A percentile compares a stretch with the other conserved stretches of the same genome.
These are phyloP conservation scores for Gortyna flavago DNA, from an alignment of 2,888 invertebrate genomes.

Conservation along the genomic window DNA sequence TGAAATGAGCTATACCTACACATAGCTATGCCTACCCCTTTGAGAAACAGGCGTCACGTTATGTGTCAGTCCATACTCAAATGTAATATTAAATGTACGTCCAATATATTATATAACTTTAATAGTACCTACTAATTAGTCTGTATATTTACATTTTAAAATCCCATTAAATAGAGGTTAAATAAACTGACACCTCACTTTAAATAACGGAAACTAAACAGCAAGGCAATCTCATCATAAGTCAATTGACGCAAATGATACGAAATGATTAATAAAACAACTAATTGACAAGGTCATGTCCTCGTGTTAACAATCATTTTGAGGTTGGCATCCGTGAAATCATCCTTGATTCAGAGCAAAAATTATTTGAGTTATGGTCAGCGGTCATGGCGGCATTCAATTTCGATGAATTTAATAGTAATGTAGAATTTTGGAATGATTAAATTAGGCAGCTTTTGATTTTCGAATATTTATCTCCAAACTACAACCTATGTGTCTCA, in stretches of 20 bases:
- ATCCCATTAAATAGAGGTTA: slow-evolving; percentile 46
- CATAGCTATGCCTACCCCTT: not conserved
- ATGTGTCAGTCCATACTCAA: not conserved
- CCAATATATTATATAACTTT: not conserved
- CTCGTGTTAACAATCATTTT: slow-evolving; percentile 28
- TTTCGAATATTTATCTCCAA: not conserved
- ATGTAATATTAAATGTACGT: not conserved
- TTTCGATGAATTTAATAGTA: not conserved
- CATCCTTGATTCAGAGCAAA: slow-evolving; percentile 19
- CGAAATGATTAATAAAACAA: slow-evolving; percentile 29
- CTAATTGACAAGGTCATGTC: slow-evolving; percentile 55
- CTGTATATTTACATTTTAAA: slow-evolving; percentile 20
- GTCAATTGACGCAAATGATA: slow-evolving; percentile 41
- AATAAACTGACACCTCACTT: slow-evolving; percentile 52
- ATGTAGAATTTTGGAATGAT: not conserved
- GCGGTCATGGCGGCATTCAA: not conserved
- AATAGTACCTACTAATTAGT: slow-evolving; percentile 25
- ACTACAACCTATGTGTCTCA: not conserved
- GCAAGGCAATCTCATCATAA: slow-evolving; percentile 16
- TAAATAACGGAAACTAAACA: slow-evolving; percentile 32
- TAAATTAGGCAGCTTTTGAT: not conserved
- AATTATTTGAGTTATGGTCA: not conserved
- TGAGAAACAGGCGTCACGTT: too few relatives aligned
- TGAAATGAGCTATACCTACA: not conserved
- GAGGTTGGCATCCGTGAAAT: slow-evolving; percentile 40